phyloP scores from a whole-genome alignment of 2,113 vertebrate genomes.

The Brachyhypopomus gauderio region DNA sequence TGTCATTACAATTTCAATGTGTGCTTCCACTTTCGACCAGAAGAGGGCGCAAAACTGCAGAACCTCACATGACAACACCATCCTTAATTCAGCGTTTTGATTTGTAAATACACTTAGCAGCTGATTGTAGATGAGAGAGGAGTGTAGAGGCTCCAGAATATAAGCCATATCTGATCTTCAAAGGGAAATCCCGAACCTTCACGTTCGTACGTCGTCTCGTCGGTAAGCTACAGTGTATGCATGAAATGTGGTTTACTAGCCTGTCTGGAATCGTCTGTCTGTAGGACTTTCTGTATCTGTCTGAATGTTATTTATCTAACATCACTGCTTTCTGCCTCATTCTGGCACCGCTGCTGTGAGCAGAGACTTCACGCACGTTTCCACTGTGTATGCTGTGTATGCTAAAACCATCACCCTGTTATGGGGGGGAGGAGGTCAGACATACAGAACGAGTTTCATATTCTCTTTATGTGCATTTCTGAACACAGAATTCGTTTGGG shows the following conservation, averaged over 20 bases:
- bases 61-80: background rate
- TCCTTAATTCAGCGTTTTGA: constrained; percentile 15
- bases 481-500: background rate
- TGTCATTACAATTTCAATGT: background rate
- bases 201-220: constrained; percentile 63
- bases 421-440: constrained; percentile 67
- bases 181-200: constrained; percentile 66
- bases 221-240: constrained; percentile 39
- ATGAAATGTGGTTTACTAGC: constrained; percentile 32
- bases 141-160: constrained; percentile 64
- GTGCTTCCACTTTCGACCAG: constrained; percentile 31
- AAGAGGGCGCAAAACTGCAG: constrained; percentile 26
- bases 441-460: constrained; percentile 62
- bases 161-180: constrained; percentile 81
- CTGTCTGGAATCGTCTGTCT: constrained; percentile 36
- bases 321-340: background rate
- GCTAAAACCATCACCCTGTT: constrained; percentile 48
- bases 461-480: background rate
- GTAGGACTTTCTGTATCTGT: background rate
- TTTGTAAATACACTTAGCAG: constrained; percentile 31
- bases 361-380: constrained; percentile 49
- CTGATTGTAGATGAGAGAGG: constrained; percentile 41
- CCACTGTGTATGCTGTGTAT: constrained; percentile 53
- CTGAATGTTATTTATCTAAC: background rate
- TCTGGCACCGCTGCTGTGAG: background rate